Conservation (phyloP, 2,797 vertebrate species). For the Melanotaenia trifasciata region DNA sequence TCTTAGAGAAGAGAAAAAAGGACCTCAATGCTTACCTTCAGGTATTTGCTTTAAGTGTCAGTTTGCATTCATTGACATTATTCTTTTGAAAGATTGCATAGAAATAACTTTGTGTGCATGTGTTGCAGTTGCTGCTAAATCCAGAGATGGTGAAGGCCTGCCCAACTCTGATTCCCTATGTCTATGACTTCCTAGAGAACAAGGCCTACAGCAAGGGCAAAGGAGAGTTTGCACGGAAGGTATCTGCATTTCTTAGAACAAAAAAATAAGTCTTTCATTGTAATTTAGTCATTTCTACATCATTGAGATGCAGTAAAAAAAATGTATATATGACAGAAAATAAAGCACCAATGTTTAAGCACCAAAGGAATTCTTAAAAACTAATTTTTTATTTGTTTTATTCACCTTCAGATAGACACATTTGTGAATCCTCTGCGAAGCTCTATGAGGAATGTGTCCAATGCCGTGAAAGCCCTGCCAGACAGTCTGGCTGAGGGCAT, state of each 20-base stretch:
- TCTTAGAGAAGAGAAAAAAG: slow-evolving; percentile 97
- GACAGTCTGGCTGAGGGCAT: slow-evolving; percentile 98
- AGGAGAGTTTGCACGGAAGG: slow-evolving; percentile 98
- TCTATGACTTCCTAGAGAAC: slow-evolving; percentile 97
- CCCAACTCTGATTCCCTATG: slow-evolving; percentile 89
- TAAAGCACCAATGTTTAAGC: not conserved
- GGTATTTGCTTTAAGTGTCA: slow-evolving; percentile 75
- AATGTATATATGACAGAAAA: not conserved
- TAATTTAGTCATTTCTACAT: not conserved
- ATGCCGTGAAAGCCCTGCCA: slow-evolving; percentile 95
- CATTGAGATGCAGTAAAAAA: not conserved
- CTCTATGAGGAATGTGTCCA: slow-evolving; percentile 98
- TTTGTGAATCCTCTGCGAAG: slow-evolving; percentile 98
- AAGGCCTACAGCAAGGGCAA: slow-evolving; percentile 99
- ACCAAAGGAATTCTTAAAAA: not conserved
- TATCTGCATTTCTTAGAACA: slow-evolving; percentile 62
- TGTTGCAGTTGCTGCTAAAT: slow-evolving; percentile 90
- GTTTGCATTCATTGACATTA: not conserved
- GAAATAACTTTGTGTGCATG: not conserved
- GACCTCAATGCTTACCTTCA: slow-evolving; percentile 98
- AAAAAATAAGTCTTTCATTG: not conserved
- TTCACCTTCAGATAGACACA: slow-evolving; percentile 91
- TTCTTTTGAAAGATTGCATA: not conserved
- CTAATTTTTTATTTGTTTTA: slow-evolving; percentile 9
- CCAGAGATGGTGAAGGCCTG: slow-evolving; percentile 96